Conservation (phyloP, 1,140 invertebrate genomes). For the Drosophila santomea region DNA sequence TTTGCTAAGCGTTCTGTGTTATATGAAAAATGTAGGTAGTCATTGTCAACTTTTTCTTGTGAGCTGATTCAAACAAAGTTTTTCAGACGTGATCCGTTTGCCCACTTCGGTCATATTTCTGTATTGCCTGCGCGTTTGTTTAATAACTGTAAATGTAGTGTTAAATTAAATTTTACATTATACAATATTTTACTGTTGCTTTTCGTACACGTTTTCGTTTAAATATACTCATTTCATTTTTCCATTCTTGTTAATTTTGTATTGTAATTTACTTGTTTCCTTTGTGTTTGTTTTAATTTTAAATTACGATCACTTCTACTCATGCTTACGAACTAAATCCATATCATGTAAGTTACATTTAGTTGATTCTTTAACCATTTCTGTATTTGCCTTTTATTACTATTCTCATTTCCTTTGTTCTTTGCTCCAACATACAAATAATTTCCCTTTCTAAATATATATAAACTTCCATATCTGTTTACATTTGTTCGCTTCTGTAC, state of each 20-base stretch:
- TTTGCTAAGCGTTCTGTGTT: constrained; percentile 59
- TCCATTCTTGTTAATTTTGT: constrained; percentile 41
- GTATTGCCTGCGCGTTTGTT: constrained; percentile 19
- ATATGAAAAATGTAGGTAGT: constrained; percentile 50
- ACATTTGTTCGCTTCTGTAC: constrained; percentile 41
- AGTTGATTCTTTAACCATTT: constrained; percentile 54
- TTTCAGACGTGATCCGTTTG: not conserved
- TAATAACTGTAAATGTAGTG: constrained; percentile 68
- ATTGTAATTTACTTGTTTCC: constrained; percentile 27
- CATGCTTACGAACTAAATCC: constrained; percentile 74
- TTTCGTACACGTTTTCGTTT: constrained; percentile 76
- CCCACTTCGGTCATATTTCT: constrained; percentile 17
- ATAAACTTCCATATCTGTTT: constrained; percentile 75
- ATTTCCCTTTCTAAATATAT: constrained; percentile 81
- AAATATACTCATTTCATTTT: constrained; percentile 54
- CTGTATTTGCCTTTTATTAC: constrained; percentile 29
- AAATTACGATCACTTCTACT: constrained; percentile 83
- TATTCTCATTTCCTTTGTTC: constrained; percentile 40
- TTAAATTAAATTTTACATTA: constrained; percentile 67
- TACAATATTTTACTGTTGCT: constrained; percentile 79
- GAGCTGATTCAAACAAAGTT: constrained; percentile 21
- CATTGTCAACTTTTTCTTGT: constrained; percentile 21
- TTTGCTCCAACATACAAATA: constrained; percentile 79
- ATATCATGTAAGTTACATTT: constrained; percentile 77
- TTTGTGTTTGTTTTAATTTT: constrained; percentile 66